Percentiles rank a stretch among this genome's conserved stretches.
These are phyloP conservation scores for Drosophila sordidapex DNA, from an alignment of 2,888 invertebrate species.

Conservation along the genomic window DNA sequence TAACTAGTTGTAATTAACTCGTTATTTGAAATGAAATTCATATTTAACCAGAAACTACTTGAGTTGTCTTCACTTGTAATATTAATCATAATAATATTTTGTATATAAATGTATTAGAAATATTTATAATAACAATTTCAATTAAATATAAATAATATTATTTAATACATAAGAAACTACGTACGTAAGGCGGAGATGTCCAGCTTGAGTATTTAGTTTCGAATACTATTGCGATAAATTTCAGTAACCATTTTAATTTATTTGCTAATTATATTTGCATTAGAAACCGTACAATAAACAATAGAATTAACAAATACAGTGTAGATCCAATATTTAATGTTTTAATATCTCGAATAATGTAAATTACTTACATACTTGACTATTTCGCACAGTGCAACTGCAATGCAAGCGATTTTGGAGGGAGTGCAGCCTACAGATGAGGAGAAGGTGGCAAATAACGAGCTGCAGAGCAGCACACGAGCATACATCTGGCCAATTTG, in stretches of 20 bases:
- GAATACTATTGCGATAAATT: background rate
- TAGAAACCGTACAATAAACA: background rate
- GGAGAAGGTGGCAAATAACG: conserved; percentile 19
- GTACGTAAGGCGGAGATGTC: background rate
- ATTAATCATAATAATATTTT: background rate
- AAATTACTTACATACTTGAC: background rate
- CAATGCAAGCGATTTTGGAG: conserved; percentile 40
- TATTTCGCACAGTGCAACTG: conserved; percentile 49
- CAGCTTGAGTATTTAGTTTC: background rate
- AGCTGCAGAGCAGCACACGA: conserved; percentile 27
- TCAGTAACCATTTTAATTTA: background rate
- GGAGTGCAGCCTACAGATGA: conserved; percentile 27
- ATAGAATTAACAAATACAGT: background rate
- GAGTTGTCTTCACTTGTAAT: background rate
- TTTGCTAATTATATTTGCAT: background rate
- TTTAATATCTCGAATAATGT: background rate
- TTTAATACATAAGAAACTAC: background rate
- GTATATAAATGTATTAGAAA: background rate
- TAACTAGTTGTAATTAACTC: background rate
- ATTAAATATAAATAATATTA: background rate
- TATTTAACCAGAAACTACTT: background rate
- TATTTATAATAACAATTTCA: background rate
- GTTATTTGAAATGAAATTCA: background rate
- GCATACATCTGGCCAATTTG: conserved; percentile 62
- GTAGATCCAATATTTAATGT: background rate